Percentiles rank a stretch among this genome's conserved stretches.
Evolutionary conservation across 2,888 invertebrate species (phyloP).

Genomic region (Teinopalpus imperialis): DNA sequence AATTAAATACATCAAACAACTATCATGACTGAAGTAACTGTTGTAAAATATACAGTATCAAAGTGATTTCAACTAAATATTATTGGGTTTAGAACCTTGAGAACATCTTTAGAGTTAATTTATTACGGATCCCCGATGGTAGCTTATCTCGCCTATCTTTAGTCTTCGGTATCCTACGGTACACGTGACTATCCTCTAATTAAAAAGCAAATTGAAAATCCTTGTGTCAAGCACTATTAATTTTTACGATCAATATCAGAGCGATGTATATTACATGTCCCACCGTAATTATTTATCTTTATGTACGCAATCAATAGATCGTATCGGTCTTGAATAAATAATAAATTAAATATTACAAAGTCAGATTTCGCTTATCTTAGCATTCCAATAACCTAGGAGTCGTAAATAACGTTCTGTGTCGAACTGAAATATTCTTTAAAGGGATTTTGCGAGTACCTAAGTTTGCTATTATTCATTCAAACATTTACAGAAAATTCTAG

Average conservation of each 20-base stretch:
- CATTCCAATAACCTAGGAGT: constrained; percentile 11
- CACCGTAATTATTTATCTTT: constrained; percentile 53
- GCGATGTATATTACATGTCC: constrained; percentile 45
- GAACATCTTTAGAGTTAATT: constrained; percentile 21
- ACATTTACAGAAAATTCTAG: too few species aligned
- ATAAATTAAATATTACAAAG: constrained; percentile 62
- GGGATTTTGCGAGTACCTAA: constrained; percentile 1
- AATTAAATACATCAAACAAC: too few species aligned
- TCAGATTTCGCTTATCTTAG: constrained; percentile 30
- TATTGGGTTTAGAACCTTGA: constrained; percentile 7
- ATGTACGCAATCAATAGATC: constrained; percentile 57
- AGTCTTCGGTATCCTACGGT: constrained; percentile 8
- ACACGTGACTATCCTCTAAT: constrained; percentile 42
- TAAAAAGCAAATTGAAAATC: constrained; percentile 69
- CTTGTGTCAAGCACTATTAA: constrained; percentile 64
- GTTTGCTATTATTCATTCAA: not conserved
- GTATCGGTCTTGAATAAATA: constrained; percentile 53
- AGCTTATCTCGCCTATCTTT: constrained; percentile 10
- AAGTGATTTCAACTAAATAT: constrained; percentile 6
- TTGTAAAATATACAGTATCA: constrained; percentile 10
- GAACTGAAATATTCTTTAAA: constrained; percentile 14
- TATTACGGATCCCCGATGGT: constrained; percentile 11
- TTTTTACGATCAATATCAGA: constrained; percentile 66
- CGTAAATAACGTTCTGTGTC: constrained; percentile 19
- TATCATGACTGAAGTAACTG: too few species aligned